Evolutionary conservation across 2,888 invertebrate species (phyloP).

Genomic region (Ectropis crepuscularia): DNA sequence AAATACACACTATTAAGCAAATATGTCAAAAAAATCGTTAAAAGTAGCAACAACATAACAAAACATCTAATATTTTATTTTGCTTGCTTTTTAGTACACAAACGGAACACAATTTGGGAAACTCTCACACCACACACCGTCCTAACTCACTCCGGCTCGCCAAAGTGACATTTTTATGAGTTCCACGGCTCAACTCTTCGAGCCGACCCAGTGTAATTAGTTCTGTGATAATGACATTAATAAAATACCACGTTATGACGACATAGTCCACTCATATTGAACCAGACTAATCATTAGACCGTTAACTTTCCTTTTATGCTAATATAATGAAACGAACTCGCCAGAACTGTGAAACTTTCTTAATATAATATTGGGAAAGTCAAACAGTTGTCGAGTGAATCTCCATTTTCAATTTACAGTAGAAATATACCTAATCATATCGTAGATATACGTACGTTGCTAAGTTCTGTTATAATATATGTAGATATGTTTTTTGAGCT

Average conservation of each 20-base stretch:
- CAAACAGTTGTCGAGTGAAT: constrained; percentile 53
- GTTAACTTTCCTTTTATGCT: constrained; percentile 64
- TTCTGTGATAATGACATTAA: constrained; percentile 34
- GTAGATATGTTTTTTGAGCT: too few species aligned
- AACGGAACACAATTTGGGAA: background rate
- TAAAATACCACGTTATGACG: constrained; percentile 25
- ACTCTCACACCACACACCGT: constrained; percentile 7
- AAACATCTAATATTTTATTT: too few species aligned
- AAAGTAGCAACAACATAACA: too few species aligned
- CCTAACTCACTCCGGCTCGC: constrained; percentile 23
- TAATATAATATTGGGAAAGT: constrained; percentile 66
- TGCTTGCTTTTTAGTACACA: too few species aligned
- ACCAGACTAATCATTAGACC: constrained; percentile 50
- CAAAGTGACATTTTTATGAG: constrained; percentile 40
- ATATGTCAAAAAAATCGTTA: too few species aligned
- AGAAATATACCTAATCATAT: constrained; percentile 35
- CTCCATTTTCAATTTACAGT: constrained; percentile 57
- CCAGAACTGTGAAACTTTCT: constrained; percentile 57
- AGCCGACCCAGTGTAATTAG: constrained; percentile 37
- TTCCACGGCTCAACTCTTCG: constrained; percentile 32
- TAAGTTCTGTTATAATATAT: too few species aligned
- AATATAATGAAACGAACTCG: constrained; percentile 59
- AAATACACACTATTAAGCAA: too few species aligned
- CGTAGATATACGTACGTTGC: too few species aligned
- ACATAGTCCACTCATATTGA: constrained; percentile 12